Conservation (phyloP, 2,888 invertebrate genomes). For the Lydus trimaculatus region DNA sequence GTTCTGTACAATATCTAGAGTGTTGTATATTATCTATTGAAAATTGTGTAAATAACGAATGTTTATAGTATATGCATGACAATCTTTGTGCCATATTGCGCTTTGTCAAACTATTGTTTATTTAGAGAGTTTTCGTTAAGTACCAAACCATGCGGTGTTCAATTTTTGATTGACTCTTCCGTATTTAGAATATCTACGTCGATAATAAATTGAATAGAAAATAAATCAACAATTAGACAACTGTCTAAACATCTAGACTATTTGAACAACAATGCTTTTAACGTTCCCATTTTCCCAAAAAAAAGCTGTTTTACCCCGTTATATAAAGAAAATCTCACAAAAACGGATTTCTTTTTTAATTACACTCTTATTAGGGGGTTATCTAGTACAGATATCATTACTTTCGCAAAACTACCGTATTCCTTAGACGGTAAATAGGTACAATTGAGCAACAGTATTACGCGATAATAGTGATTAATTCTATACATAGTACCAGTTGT, state of each 20-base stretch:
- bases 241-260: background rate
- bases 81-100: constrained; percentile 30
- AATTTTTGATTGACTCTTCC: constrained; percentile 29
- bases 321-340: too few species aligned
- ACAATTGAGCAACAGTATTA: too few species aligned
- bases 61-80: constrained; percentile 24
- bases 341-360: too few species aligned
- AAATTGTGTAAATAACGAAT: constrained; percentile 28
- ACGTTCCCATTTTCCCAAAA: too few species aligned
- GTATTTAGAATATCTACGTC: background rate
- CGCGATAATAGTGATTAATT: too few species aligned
- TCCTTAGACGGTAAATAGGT: too few species aligned
- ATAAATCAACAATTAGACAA: background rate
- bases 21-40: constrained; percentile 25
- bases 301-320: too few species aligned
- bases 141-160: constrained; percentile 29
- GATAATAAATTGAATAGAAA: background rate
- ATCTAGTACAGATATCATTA: too few species aligned
- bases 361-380: too few species aligned
- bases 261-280: too few species aligned
- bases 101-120: constrained; percentile 26
- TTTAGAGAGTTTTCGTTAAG: constrained; percentile 24
- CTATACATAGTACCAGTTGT: too few species aligned
- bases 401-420: too few species aligned
- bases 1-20: constrained; percentile 17